A percentile compares a stretch with the other conserved stretches of the same genome.
These are phyloP conservation scores for Sitta europaea DNA, from an alignment of 2,113 vertebrate genomes.

Conservation along the genomic window DNA sequence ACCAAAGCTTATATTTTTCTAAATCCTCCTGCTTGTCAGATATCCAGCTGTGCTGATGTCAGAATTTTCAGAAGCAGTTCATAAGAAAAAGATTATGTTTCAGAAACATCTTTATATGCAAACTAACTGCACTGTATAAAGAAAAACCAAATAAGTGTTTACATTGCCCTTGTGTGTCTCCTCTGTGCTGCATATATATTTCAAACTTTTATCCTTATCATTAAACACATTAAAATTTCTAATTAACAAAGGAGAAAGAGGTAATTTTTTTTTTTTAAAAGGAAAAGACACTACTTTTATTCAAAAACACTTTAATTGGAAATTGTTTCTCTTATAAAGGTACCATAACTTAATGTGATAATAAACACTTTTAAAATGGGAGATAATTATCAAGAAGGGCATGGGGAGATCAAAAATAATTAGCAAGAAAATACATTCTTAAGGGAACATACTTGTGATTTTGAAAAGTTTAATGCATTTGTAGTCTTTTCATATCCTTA, in stretches of 20 bases:
- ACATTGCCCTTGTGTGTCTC: background rate
- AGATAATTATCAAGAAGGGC: background rate
- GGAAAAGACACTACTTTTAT: background rate
- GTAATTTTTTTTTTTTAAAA: background rate
- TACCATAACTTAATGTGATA: background rate
- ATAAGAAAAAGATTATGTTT: background rate
- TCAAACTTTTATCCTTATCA: background rate
- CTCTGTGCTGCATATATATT: background rate
- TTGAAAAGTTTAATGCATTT: background rate
- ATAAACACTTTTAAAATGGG: background rate
- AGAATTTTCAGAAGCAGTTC: background rate
- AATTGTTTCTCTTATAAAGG: background rate
- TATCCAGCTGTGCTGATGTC: background rate
- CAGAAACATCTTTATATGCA: background rate
- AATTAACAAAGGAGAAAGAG: background rate
- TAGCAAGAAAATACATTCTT: background rate
- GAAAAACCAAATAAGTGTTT: background rate
- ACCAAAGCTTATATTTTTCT: background rate
- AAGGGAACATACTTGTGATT: background rate
- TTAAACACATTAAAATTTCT: background rate
- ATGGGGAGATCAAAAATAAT: background rate
- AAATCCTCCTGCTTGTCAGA: background rate
- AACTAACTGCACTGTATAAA: background rate
- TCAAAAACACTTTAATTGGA: background rate
- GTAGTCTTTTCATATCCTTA: background rate